Conservation (phyloP, 1,140 invertebrate genomes). For the Galendromus occidentalis region DNA sequence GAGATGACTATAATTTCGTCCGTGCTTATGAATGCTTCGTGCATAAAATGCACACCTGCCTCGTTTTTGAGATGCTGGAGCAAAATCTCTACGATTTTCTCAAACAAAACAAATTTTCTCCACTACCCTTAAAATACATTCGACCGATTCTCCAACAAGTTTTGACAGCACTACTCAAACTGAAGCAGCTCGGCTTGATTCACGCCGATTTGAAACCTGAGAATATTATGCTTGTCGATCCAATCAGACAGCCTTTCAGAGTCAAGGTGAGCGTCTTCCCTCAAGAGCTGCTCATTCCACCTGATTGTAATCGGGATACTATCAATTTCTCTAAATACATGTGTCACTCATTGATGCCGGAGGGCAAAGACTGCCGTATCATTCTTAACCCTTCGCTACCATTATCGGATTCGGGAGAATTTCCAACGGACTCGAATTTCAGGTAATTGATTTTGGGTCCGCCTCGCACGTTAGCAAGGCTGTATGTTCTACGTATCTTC, state of each 20-base stretch:
- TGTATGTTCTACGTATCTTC: constrained; percentile 96
- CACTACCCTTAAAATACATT: constrained; percentile 91
- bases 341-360: too few species aligned
- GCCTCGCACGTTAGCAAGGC: constrained; percentile 97
- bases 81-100: constrained; percentile 99
- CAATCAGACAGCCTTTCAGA: constrained; percentile 81
- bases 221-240: constrained; percentile 99
- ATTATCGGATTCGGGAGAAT: too few species aligned
- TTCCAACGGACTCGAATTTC: constrained; percentile 33
- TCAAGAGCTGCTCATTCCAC: too few species aligned
- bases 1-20: constrained; percentile 83
- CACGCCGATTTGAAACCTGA: constrained; percentile 99
- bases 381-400: too few species aligned
- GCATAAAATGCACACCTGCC: constrained; percentile 97
- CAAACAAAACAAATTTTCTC: constrained; percentile 98
- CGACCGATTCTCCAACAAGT: constrained; percentile 97
- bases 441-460: constrained; percentile 98
- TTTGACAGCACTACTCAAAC: constrained; percentile 85
- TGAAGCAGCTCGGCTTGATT: constrained; percentile 95
- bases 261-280: constrained; percentile 23
- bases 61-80: constrained; percentile 99
- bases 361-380: too few species aligned
- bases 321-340: too few species aligned
- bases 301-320: too few species aligned
- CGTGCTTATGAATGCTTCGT: constrained; percentile 98